phyloP scores from a whole-genome alignment of 2,888 invertebrate genomes.

The Calephelis perditalis region DNA sequence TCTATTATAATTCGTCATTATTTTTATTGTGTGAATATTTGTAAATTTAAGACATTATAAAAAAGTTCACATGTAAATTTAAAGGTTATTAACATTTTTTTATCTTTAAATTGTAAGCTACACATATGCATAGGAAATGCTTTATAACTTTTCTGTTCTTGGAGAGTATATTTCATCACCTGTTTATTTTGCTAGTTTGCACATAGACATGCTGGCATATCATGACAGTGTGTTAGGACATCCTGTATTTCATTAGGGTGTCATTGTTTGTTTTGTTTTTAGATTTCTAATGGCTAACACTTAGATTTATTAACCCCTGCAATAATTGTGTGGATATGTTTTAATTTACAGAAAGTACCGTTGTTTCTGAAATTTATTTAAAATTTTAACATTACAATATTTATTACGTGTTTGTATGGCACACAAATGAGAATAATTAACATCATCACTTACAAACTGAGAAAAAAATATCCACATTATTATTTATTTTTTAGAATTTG shows the following conservation, averaged over 20 bases:
- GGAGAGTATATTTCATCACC: background rate
- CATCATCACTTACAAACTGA: too few species aligned
- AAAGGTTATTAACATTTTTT: background rate
- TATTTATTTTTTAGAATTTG: conserved; percentile 5
- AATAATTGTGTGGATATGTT: conserved; percentile 2
- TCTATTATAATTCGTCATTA: background rate
- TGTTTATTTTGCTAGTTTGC: conserved; percentile 21
- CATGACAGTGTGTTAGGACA: conserved; percentile 39
- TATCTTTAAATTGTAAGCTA: background rate
- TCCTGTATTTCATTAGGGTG: conserved; percentile 45
- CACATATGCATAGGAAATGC: too few species aligned
- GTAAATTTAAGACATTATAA: background rate
- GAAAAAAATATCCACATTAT: conserved; percentile 4
- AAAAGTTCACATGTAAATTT: background rate
- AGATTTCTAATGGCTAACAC: conserved; percentile 43
- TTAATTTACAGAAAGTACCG: too few species aligned
- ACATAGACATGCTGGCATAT: conserved; percentile 4
- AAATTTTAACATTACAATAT: too few species aligned
- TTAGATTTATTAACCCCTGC: conserved; percentile 30
- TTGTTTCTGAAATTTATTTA: too few species aligned
- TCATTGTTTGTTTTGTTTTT: conserved; percentile 38
- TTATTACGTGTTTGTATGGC: too few species aligned
- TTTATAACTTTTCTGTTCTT: background rate
- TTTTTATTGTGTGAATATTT: background rate
- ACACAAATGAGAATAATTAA: too few species aligned